Evolutionary conservation across 2,888 invertebrate genomes (phyloP), one percentile per base, ranked within the genome.

Genomic region (Orthosia cruda): DNA sequence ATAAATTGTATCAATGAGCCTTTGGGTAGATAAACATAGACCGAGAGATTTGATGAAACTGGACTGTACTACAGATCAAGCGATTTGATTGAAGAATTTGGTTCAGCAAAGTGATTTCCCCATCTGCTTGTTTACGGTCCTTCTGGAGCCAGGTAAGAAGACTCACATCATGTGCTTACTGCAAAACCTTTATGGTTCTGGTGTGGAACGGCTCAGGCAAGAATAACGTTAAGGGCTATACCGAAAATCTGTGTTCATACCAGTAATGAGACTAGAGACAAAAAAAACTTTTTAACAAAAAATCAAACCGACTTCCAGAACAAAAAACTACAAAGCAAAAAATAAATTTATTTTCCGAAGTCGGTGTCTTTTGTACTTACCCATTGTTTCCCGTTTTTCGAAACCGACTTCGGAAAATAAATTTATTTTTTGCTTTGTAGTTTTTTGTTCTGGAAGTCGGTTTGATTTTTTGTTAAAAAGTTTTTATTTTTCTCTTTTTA

Each of bases 111-210:
- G 99, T 83, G 99, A 99, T 96, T 99, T 99, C 92, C 99, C 0
- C 99, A 99, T 97, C 97, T 99, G 20, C 97, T 99, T 86, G 98
- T 99, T 68, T 99, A 99, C 95, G 99, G 99, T 0, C 99, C 99
- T 3, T 98, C 98, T 0, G 99, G 99, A 61, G 98, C 99, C 78
- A n/a, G 99, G 99, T 13, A 99, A 99, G 94, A 99, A 98, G 93
- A 99, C 99, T 0, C 97, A 99, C 61, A 98, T 99, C 73, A 99
- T 99, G 98, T 99, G 99, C 90, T 96, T 99, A 32, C 96, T 99
- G 40, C 97, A 98, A 85, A 99, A 99, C 94, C 96, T 99, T 26
- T 99, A 99, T 94, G 99, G 99, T 0, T 95, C 98, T 15, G 99
- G 99, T 2, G 99, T 98, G 0, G 99, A 99, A 91, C 98, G 99